These are phyloP conservation scores for Trichonephila inaurata DNA, from an alignment of 1,140 invertebrate species.

Conservation along the genomic window DNA sequence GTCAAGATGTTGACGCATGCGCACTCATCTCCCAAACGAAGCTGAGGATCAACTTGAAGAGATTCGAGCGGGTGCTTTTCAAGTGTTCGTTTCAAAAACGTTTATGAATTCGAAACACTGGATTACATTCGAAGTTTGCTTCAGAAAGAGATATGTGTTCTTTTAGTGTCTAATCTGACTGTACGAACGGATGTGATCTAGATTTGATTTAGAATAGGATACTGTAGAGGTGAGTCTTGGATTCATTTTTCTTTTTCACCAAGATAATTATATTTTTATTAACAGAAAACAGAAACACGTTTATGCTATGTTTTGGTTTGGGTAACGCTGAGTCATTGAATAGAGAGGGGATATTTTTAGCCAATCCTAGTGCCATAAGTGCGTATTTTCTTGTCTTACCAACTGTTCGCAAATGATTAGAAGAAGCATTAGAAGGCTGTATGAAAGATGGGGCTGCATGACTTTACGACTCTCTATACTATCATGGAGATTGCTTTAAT, in stretches of 20 bases:
- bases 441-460: background rate
- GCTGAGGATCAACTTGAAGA: background rate
- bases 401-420: background rate
- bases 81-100: slow-evolving; percentile 20
- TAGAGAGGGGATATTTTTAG: slow-evolving; percentile 48
- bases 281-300: slow-evolving; percentile 16
- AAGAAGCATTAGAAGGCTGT: background rate
- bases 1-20: slow-evolving; percentile 10
- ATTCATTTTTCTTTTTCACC: background rate
- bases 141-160: background rate
- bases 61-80: slow-evolving; percentile 26
- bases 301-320: slow-evolving; percentile 49
- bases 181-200: background rate
- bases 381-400: slow-evolving; percentile 41
- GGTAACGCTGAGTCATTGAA: slow-evolving; percentile 37
- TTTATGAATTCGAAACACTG: slow-evolving; percentile 45
- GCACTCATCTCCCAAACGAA: background rate
- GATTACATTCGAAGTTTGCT: background rate
- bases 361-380: background rate
- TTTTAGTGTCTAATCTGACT: background rate
- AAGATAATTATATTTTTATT: slow-evolving; percentile 16
- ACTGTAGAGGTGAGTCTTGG: background rate
- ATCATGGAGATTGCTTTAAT: no score
- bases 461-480: no score
- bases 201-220: background rate